Conservation (phyloP, 2,797 vertebrate genomes). For the Chelonia mydas region DNA sequence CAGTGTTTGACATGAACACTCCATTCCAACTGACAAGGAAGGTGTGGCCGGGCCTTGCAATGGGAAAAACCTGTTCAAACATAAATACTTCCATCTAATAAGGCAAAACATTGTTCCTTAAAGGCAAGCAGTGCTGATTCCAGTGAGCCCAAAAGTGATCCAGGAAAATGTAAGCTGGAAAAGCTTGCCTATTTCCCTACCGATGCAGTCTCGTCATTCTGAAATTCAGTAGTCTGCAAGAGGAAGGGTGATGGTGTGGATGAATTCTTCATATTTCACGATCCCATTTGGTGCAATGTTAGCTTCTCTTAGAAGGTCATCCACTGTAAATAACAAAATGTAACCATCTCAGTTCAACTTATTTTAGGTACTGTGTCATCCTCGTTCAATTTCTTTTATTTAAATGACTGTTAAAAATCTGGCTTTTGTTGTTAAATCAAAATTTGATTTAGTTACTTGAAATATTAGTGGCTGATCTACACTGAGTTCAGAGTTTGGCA, state of each 20-base stretch:
- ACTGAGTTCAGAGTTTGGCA: no score
- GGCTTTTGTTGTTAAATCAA: not conserved
- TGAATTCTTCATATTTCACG: slow-evolving; percentile 90
- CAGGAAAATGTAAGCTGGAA: rapidly evolving
- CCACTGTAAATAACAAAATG: slow-evolving; percentile 81
- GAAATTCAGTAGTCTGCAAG: slow-evolving; percentile 83
- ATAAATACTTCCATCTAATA: not conserved
- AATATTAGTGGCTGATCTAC: not conserved
- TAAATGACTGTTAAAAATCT: not conserved
- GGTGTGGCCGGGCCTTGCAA: not conserved
- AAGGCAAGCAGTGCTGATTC: not conserved
- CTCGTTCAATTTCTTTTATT: not conserved
- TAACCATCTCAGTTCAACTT: not conserved
- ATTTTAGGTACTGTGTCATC: rapidly evolving
- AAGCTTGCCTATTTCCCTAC: not conserved
- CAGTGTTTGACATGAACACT: not conserved
- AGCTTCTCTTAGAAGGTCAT: slow-evolving; percentile 91
- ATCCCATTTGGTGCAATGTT: slow-evolving; percentile 85
- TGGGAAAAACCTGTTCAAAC: not conserved
- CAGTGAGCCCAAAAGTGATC: rapidly evolving
- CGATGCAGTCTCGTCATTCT: rapidly evolving
- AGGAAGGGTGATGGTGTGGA: slow-evolving; percentile 86
- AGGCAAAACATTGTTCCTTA: not conserved
- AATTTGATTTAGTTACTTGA: not conserved
- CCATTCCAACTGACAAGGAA: not conserved